A percentile compares a stretch with the other conserved stretches of the same genome.
phyloP scores from a whole-genome alignment of 2,888 invertebrate species.

The Oithona nana region DNA sequence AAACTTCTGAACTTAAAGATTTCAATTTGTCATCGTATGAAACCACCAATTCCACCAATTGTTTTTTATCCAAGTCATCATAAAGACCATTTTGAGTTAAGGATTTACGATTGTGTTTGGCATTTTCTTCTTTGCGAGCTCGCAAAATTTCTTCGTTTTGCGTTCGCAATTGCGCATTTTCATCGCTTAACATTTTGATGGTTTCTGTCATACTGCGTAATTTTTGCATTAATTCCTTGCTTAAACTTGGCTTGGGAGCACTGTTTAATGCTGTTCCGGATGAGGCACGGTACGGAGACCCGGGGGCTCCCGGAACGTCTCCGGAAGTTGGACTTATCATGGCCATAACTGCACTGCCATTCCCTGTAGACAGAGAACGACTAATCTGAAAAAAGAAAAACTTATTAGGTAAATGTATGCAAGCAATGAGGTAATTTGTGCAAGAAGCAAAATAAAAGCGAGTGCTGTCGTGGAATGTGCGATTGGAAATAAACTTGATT shows the following conservation, averaged over 20 bases:
- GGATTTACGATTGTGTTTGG: background rate
- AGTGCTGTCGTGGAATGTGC: too few species aligned
- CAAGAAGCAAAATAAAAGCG: too few species aligned
- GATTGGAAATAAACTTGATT: too few species aligned
- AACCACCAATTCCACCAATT: slow-evolving; percentile 3
- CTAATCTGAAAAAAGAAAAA: background rate
- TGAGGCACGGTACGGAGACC: slow-evolving; percentile 9
- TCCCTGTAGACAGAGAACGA: background rate
- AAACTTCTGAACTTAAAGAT: background rate
- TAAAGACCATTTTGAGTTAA: background rate
- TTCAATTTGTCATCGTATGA: slow-evolving; percentile 6
- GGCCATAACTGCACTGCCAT: background rate
- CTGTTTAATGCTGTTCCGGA: slow-evolving; percentile 1
- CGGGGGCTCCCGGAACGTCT: background rate
- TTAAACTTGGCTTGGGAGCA: background rate
- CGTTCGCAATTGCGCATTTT: background rate
- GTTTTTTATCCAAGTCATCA: background rate
- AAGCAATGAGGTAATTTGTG: too few species aligned
- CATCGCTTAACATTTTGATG: slow-evolving; percentile 11
- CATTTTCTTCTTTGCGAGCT: background rate
- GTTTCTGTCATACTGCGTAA: slow-evolving; percentile 16
- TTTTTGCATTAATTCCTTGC: slow-evolving; percentile 10
- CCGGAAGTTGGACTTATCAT: background rate
- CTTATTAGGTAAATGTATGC: too few species aligned
- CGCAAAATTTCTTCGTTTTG: slow-evolving; percentile 1